phyloP scores from a whole-genome alignment of 2,113 vertebrate genomes.

The Sturnira hondurensis region DNA sequence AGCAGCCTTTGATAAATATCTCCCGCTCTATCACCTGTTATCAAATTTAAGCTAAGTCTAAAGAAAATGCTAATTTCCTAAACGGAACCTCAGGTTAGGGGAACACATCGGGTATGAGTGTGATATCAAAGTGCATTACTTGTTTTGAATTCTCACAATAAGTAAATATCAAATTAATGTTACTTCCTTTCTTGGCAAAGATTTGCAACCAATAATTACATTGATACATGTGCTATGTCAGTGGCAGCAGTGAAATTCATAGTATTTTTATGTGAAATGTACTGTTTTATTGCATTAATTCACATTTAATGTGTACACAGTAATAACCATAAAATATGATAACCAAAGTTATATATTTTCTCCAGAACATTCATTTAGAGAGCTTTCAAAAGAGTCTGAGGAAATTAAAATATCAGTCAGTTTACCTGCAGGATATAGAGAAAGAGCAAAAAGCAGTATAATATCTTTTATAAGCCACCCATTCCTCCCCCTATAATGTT shows the following conservation, averaged over 20 bases:
- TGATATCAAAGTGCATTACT: constrained; percentile 56
- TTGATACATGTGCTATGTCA: constrained; percentile 84
- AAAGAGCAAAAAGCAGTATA: constrained; percentile 66
- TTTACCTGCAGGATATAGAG: constrained; percentile 82
- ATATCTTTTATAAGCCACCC: constrained; percentile 78
- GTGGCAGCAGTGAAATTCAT: constrained; percentile 83
- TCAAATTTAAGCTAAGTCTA: constrained; percentile 63
- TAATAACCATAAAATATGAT: constrained; percentile 86
- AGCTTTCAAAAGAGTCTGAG: constrained; percentile 80
- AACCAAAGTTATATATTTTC: constrained; percentile 84
- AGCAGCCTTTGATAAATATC: constrained; percentile 43
- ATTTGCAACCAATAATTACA: constrained; percentile 84
- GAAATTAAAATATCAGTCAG: constrained; percentile 85
- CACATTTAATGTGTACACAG: constrained; percentile 87
- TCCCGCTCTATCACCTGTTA: constrained; percentile 56
- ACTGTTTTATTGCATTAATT: constrained; percentile 87
- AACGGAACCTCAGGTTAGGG: constrained; percentile 55
- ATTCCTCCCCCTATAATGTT: constrained; percentile 62
- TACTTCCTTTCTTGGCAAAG: constrained; percentile 72
- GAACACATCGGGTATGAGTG: constrained; percentile 43
- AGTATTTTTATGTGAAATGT: constrained; percentile 85
- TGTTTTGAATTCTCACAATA: constrained; percentile 74
- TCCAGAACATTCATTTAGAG: constrained; percentile 85
- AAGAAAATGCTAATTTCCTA: constrained; percentile 65
- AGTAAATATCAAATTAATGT: constrained; percentile 72